These are phyloP conservation scores for Pseudocheirus occidentalis DNA, from an alignment of 2,797 vertebrate species.

Conservation along the genomic window DNA sequence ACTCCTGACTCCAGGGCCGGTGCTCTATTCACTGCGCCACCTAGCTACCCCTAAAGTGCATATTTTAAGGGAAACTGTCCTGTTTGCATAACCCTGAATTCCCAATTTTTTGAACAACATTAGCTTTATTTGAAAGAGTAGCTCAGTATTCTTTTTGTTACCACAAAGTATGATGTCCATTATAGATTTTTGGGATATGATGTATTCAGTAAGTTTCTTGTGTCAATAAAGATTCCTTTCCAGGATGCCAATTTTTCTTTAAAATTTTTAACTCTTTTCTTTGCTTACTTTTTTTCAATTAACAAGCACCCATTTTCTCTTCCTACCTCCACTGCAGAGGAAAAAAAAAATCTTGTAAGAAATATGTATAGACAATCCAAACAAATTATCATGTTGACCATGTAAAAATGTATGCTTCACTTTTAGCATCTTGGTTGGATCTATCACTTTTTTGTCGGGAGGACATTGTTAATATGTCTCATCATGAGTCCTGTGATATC, in stretches of 20 bases:
- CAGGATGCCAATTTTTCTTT: neutral
- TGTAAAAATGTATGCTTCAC: neutral
- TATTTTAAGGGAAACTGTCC: neutral
- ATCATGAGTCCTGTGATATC: neutral
- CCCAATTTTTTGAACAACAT: neutral
- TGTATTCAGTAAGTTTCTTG: neutral
- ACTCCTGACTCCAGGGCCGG: too few species aligned
- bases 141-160: neutral
- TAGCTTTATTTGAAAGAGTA: neutral
- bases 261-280: neutral
- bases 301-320: neutral
- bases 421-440: neutral
- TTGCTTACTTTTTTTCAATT: neutral
- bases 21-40: too few species aligned
- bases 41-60: too few species aligned
- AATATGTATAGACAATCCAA: neutral
- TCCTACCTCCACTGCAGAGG: too few species aligned
- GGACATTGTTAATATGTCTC: neutral
- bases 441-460: neutral
- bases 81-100: neutral
- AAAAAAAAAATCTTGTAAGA: neutral
- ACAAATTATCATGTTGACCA: neutral
- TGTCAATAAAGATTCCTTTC: neutral
- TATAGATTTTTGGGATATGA: neutral
- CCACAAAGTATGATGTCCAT: neutral